A percentile compares a stretch with the other conserved stretches of the same genome.
phyloP scores from a whole-genome alignment of 2,797 vertebrate genomes.

The Gastrophryne carolinensis region DNA sequence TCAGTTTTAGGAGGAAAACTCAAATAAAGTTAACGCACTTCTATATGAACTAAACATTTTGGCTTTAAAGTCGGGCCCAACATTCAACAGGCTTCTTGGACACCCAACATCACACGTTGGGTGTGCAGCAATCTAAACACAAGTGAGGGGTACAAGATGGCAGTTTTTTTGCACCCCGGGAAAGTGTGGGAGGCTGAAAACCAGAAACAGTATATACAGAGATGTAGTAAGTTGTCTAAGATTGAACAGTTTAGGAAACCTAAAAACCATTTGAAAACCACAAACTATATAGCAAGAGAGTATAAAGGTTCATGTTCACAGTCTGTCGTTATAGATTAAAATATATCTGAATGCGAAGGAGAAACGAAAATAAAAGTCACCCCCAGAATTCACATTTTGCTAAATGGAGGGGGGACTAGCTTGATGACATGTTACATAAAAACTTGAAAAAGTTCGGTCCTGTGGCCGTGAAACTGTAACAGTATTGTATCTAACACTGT shows the following conservation, averaged over 20 bases:
- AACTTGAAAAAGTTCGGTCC: background rate
- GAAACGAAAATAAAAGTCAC: conserved; percentile 59
- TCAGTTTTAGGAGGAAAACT: conserved; percentile 9
- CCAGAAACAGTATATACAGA: conserved; percentile 62
- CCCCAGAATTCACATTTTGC: conserved; percentile 79
- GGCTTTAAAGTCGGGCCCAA: conserved; percentile 56
- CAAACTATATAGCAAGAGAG: conserved; percentile 63
- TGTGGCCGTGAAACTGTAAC: conserved; percentile 56
- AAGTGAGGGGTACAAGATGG: background rate
- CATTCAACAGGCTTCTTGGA: conserved; percentile 1
- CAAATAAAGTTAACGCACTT: background rate
- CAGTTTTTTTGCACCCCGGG: background rate
- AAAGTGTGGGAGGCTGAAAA: background rate
- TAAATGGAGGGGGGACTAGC: conserved; percentile 39
- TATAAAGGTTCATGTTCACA: conserved; percentile 72
- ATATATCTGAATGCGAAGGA: conserved; percentile 53
- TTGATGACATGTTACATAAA: background rate
- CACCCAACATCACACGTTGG: background rate
- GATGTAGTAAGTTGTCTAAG: conserved; percentile 63
- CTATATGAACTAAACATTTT: background rate
- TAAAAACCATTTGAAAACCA: conserved; percentile 62
- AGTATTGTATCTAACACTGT: conserved; percentile 61
- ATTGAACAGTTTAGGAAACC: conserved; percentile 61
- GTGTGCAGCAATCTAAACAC: background rate
- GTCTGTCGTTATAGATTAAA: conserved; percentile 70